Evolutionary conservation across 2,888 invertebrate species (phyloP).

Genomic region (Escarpia spicata): DNA sequence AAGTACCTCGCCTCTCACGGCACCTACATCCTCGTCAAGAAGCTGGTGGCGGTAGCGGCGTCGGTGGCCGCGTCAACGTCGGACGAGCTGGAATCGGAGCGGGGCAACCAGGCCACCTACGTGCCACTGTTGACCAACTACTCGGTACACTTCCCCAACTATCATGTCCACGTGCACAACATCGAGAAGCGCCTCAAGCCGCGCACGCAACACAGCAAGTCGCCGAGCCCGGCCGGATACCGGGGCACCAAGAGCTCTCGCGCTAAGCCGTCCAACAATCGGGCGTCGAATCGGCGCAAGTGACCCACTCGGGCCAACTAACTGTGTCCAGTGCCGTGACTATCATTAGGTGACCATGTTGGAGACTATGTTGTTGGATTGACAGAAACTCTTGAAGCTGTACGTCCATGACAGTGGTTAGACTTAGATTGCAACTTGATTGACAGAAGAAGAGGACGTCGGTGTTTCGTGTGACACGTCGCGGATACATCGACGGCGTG

Average conservation of each 20-base stretch:
- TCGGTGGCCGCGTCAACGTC: background rate
- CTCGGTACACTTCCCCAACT: slow-evolving; percentile 59
- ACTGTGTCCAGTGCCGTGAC: background rate
- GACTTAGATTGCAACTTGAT: background rate
- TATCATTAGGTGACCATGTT: background rate
- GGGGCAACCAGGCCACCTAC: slow-evolving; percentile 48
- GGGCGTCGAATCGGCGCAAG: background rate
- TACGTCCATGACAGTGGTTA: background rate
- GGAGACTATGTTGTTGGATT: background rate
- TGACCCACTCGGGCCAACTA: background rate
- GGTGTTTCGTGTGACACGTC: background rate
- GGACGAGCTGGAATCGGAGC: slow-evolving; percentile 31
- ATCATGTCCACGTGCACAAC: slow-evolving; percentile 53
- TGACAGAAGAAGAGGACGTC: background rate
- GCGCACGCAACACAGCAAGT: slow-evolving; percentile 50
- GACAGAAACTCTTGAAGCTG: too few species aligned
- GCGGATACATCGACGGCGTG: background rate
- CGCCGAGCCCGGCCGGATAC: slow-evolving; percentile 58
- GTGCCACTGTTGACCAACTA: slow-evolving; percentile 58
- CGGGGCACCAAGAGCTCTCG: slow-evolving; percentile 14
- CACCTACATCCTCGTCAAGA: slow-evolving; percentile 62
- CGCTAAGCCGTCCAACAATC: background rate
- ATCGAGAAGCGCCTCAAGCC: slow-evolving; percentile 39
- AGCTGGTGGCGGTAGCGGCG: slow-evolving; percentile 43
- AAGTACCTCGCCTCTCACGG: slow-evolving; percentile 59